Conservation (phyloP, 2,888 invertebrate genomes). For the Lasius platythorax region DNA sequence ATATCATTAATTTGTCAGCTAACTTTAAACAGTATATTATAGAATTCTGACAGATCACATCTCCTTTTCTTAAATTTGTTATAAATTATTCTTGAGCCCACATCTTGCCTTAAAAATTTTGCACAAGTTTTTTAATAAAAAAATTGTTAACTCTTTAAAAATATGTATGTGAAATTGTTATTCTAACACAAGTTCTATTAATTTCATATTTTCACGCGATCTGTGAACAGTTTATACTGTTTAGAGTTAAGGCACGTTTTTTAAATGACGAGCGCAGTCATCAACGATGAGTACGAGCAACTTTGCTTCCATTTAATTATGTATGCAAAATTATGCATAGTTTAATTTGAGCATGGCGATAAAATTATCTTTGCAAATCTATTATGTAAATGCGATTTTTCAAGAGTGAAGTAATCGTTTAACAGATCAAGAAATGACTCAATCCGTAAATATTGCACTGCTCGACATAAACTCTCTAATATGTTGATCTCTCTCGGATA, state of each 20-base stretch:
- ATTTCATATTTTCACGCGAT: neutral
- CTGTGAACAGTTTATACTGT: neutral
- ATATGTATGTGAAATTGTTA: neutral
- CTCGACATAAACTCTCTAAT: conserved; percentile 13
- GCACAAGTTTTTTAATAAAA: neutral
- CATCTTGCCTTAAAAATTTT: neutral
- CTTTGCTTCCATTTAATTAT: neutral
- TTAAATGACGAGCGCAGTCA: conserved; percentile 7
- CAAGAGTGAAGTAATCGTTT: neutral
- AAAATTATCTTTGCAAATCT: neutral
- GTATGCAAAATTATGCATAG: neutral
- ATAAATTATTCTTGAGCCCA: neutral
- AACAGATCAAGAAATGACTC: neutral
- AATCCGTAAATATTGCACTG: conserved; percentile 12
- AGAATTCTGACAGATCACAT: neutral
- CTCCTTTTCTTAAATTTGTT: neutral
- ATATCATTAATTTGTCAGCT: conserved; percentile 52
- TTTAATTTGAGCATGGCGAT: neutral
- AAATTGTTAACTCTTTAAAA: neutral
- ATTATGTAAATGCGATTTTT: neutral
- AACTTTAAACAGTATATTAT: conserved; percentile 29
- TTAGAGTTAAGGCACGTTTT: conserved; percentile 17
- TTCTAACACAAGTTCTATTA: neutral
- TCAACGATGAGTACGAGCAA: conserved; percentile 7
- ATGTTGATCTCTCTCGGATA: neutral